Evolutionary conservation across 2,797 vertebrate genomes (phyloP).

Genomic region (Heteromormyrus szaboi): DNA sequence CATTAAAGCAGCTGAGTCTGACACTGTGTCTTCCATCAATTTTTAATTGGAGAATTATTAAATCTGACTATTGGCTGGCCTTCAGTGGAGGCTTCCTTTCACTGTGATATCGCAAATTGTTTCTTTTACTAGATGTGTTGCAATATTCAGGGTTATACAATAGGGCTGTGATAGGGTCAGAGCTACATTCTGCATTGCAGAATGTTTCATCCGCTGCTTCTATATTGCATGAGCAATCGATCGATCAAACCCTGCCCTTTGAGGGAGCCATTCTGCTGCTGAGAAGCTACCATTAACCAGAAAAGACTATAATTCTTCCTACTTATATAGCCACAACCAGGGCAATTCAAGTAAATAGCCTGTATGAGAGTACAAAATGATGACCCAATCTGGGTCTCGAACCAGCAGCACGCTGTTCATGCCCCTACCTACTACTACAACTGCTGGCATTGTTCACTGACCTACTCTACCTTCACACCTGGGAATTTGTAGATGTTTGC

Average conservation of each 20-base stretch:
- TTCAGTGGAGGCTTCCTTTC: background rate
- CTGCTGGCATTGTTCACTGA: background rate
- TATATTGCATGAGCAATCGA: background rate
- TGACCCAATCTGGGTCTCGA: background rate
- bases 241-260: background rate
- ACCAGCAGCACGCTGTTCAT: background rate
- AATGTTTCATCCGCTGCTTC: background rate
- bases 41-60: slow-evolving; percentile 6
- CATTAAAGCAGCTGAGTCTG: background rate
- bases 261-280: background rate
- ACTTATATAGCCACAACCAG: background rate
- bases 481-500: background rate
- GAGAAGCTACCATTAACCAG: background rate
- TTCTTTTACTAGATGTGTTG: background rate
- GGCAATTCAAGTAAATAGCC: background rate
- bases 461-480: background rate
- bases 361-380: background rate
- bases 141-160: slow-evolving; percentile 6
- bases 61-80: background rate
- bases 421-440: background rate
- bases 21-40: background rate
- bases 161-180: background rate
- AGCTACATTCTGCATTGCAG: background rate
- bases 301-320: background rate
- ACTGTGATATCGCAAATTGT: background rate